Percentiles rank a stretch among this genome's conserved stretches.
These are phyloP conservation scores for Muntiacus muntjak DNA, from an alignment of 2,113 vertebrate species.

Conservation along the genomic window DNA sequence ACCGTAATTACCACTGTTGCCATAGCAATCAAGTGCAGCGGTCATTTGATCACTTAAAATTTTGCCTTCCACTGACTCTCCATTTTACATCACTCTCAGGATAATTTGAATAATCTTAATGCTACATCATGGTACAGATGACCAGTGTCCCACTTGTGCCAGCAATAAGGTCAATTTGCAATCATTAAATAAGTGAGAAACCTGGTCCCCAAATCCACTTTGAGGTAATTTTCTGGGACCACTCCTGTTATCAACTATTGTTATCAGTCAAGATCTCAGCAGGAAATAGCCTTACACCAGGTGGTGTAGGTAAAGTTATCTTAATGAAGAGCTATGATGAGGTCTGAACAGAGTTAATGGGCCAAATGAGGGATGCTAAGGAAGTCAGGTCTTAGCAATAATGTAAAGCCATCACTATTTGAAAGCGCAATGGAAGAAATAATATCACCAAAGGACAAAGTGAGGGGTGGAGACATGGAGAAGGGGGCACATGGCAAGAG, in stretches of 20 bases:
- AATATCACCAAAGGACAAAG: not conserved
- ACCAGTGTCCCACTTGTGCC: not conserved
- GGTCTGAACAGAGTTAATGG: not conserved
- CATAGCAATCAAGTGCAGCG: not conserved
- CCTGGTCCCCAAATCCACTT: not conserved
- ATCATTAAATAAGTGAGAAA: not conserved
- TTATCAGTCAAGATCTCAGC: not conserved
- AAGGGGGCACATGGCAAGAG: not conserved
- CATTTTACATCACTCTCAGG: not conserved
- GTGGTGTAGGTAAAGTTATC: not conserved
- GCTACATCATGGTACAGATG: not conserved
- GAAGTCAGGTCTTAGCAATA: not conserved
- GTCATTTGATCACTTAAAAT: not conserved
- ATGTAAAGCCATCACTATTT: not conserved
- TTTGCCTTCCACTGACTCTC: not conserved
- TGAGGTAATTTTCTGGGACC: not conserved
- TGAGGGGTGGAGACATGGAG: not conserved
- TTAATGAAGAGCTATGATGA: not conserved
- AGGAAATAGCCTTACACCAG: not conserved
- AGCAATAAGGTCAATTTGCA: not conserved
- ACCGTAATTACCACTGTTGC: not conserved
- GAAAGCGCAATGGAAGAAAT: not conserved
- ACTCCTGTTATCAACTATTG: not conserved
- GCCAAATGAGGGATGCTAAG: not conserved
- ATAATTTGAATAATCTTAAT: not conserved